phyloP scores from a whole-genome alignment of 2,797 vertebrate genomes.

The Eurystomus glaucurus region DNA sequence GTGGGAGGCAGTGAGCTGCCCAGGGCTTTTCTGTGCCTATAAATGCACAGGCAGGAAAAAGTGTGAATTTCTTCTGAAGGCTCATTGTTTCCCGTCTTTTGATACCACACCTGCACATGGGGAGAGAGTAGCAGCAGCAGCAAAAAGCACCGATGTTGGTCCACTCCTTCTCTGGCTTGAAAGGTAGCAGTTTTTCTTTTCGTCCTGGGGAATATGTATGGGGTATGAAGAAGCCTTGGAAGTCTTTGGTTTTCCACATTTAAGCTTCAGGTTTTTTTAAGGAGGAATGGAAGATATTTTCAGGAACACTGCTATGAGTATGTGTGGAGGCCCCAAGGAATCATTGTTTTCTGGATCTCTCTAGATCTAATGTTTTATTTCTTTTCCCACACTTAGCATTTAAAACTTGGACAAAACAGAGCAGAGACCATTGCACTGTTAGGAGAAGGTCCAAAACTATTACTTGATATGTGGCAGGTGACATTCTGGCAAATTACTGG shows the following conservation, averaged over 20 bases:
- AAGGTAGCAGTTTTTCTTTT: not conserved
- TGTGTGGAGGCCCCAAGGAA: not conserved
- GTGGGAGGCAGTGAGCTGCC: not conserved
- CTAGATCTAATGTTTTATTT: not conserved
- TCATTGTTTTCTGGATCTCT: not conserved
- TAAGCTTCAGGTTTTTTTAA: not conserved
- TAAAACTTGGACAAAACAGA: not conserved
- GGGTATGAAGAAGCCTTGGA: not conserved
- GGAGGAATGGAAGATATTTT: not conserved
- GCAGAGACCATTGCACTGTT: not conserved
- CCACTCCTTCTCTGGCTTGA: not conserved
- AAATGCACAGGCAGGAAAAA: not conserved
- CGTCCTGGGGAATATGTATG: not conserved
- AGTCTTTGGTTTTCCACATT: not conserved
- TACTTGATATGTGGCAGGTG: fast-evolving
- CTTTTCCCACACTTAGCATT: not conserved
- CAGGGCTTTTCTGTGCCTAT: fast-evolving
- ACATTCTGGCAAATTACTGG: not conserved
- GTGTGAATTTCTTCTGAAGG: not conserved
- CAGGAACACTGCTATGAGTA: not conserved
- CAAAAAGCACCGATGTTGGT: not conserved
- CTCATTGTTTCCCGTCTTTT: fast-evolving
- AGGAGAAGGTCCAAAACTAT: not conserved
- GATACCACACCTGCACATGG: fast-evolving
- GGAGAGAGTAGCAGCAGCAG: not conserved